Evolutionary conservation across 92 coral and sea anemone genomes (phyloP), one percentile per base, ranked within the genome.

Genomic region (Heliopora coerulea): DNA sequence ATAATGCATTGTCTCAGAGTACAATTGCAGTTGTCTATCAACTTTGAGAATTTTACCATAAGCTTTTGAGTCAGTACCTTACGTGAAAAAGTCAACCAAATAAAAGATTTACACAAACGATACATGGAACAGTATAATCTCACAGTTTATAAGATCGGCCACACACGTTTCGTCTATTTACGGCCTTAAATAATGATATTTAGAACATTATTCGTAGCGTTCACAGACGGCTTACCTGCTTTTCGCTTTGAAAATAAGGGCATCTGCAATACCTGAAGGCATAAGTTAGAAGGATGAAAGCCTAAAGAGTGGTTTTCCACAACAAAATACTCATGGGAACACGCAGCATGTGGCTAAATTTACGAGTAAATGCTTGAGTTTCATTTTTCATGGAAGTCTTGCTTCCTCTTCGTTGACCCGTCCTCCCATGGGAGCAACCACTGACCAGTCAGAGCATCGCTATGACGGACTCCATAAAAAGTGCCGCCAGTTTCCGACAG

Each of bases 161-260:
- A 21, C 32, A 7, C 12, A 54, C 11, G 25, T 58, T 58, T 58
- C 33, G 12, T 58, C 63, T 32, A 58, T 56, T 56, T 29, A 56
- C 21, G 30, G 62, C n/a, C 30, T 56, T 56, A 6, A 6, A n/a
- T n/a, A n/a, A n/a, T n/a, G n/a, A n/a, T n/a, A n/a, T n/a, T n/a
- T n/a, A n/a, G n/a, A n/a, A n/a, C n/a, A n/a, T n/a, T n/a, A n/a
- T n/a, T n/a, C n/a, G n/a, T n/a, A n/a, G n/a, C n/a, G n/a, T n/a
- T n/a, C n/a, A 46, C n/a, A 15, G 14, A 37, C 2, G n/a, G 2
- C 52, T 46, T 67, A 67, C 74, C 74, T 67, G 74, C 23, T 67
- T 67, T 67, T 67, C 74, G 74, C 74, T 67, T 67, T 41, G 74
- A 67, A 37, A 67, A 67, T 26, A 67, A 44, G 59, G 74, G 74